phyloP scores from a whole-genome alignment of 2,797 vertebrate species.

The Trichosurus vulpecula region DNA sequence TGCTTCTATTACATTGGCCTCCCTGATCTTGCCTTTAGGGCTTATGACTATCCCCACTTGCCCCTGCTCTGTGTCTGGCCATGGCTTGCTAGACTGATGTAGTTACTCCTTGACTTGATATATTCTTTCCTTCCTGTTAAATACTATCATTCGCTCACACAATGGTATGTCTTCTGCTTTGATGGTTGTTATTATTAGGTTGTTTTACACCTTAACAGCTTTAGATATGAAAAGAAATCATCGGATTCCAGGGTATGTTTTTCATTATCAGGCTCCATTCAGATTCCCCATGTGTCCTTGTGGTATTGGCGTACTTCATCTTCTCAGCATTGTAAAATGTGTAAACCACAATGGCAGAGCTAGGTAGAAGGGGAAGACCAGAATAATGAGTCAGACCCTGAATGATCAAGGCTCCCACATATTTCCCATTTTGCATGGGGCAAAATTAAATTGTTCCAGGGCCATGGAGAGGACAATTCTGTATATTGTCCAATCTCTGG shows the following conservation, averaged over 20 bases:
- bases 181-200: constrained; percentile 65
- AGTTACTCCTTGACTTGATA: constrained; percentile 39
- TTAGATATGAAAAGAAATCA: constrained; percentile 58
- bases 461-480: neutral
- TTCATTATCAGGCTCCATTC: constrained; percentile 54
- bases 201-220: constrained; percentile 62
- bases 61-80: neutral
- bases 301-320: constrained; percentile 35
- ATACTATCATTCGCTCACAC: constrained; percentile 54
- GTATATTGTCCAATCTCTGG: neutral
- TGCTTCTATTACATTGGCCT: neutral
- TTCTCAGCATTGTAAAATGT: constrained; percentile 20
- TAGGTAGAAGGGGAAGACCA: neutral
- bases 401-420: neutral
- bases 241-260: constrained; percentile 40
- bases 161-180: constrained; percentile 44
- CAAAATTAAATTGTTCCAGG: neutral
- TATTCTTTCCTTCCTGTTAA: constrained; percentile 44
- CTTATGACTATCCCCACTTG: rapidly evolving
- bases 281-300: constrained; percentile 8
- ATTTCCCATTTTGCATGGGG: neutral
- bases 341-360: neutral
- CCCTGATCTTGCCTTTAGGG: neutral
- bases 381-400: neutral
- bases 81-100: neutral